Evolutionary conservation across 2,888 invertebrate species (phyloP).

Genomic region (Lycaena phlaeas): DNA sequence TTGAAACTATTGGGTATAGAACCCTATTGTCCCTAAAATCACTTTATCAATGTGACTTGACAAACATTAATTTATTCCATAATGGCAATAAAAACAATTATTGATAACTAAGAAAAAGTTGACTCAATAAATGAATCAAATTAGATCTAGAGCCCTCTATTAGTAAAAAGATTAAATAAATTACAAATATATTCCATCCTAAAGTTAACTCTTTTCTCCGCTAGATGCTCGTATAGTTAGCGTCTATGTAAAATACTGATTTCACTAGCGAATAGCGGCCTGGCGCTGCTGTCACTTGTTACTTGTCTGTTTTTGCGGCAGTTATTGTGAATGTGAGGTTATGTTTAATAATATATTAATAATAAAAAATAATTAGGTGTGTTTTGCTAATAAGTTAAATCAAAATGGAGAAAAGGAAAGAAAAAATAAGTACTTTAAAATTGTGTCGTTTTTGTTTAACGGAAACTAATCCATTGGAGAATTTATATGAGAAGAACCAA

Average conservation of each 20-base stretch:
- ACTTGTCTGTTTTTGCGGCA: constrained; percentile 10
- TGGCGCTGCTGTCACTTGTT: constrained; percentile 18
- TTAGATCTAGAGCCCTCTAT: not conserved
- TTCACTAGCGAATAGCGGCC: no score
- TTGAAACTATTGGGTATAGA: no score
- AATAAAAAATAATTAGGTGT: constrained; percentile 20
- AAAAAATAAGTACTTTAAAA: constrained; percentile 74
- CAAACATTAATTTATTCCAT: no score
- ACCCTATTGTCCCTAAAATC: no score
- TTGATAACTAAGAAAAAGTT: no score
- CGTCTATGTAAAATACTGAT: constrained; percentile 11
- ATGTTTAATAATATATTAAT: constrained; percentile 29
- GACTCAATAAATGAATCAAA: no score
- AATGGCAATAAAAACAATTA: no score
- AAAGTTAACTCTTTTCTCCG: constrained; percentile 12
- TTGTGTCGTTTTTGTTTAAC: constrained; percentile 84
- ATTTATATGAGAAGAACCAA: constrained; percentile 76
- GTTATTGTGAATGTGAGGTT: constrained; percentile 33
- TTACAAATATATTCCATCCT: not conserved
- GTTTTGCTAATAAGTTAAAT: constrained; percentile 17
- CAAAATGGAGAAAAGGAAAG: constrained; percentile 75
- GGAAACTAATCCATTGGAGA: constrained; percentile 75
- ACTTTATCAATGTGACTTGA: no score
- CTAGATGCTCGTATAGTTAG: constrained; percentile 9
- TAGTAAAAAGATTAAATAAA: not conserved